phyloP scores from a whole-genome alignment of 2,888 invertebrate species.

The Stenolophus ochropezus region DNA sequence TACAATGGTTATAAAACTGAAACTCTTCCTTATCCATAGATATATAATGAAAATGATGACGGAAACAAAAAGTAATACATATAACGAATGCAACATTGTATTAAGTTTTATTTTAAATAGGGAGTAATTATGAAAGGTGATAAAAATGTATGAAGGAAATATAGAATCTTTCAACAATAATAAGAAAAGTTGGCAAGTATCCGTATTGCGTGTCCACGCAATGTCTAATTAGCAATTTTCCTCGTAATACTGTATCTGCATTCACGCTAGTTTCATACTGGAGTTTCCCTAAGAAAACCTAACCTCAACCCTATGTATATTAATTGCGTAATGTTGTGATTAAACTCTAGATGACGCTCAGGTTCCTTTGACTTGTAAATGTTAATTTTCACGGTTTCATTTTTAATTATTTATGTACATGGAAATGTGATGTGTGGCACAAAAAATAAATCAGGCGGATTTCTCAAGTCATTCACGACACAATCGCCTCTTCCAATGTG shows the following conservation, averaged over 20 bases:
- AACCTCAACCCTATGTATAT: slow-evolving; percentile 22
- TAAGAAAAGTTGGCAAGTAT: slow-evolving; percentile 9
- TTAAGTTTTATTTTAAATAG: too few relatives aligned
- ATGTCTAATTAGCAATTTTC: slow-evolving; percentile 21
- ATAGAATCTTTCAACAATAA: neutral
- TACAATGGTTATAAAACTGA: too few relatives aligned
- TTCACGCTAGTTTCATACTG: neutral
- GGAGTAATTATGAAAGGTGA: neutral
- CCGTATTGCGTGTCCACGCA: slow-evolving; percentile 5
- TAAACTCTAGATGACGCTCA: slow-evolving; percentile 29
- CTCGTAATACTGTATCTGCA: neutral
- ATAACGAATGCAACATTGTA: too few relatives aligned
- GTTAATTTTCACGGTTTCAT: slow-evolving; percentile 52
- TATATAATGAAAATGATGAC: too few relatives aligned
- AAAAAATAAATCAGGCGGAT: slow-evolving; percentile 40
- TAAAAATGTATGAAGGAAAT: neutral
- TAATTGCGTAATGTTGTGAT: slow-evolving; percentile 40
- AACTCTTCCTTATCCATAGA: too few relatives aligned
- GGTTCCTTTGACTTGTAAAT: slow-evolving; percentile 32
- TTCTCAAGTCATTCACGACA: slow-evolving; percentile 43
- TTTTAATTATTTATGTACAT: slow-evolving; percentile 52
- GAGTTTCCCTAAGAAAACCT: neutral
- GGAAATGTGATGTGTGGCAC: slow-evolving; percentile 9
- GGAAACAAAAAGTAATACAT: too few relatives aligned
- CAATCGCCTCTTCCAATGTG: slow-evolving; percentile 37